A percentile compares a stretch with the other conserved stretches of the same genome.
Conservation (phyloP, 2,888 invertebrate species). For the Ceraclea dissimilis region DNA sequence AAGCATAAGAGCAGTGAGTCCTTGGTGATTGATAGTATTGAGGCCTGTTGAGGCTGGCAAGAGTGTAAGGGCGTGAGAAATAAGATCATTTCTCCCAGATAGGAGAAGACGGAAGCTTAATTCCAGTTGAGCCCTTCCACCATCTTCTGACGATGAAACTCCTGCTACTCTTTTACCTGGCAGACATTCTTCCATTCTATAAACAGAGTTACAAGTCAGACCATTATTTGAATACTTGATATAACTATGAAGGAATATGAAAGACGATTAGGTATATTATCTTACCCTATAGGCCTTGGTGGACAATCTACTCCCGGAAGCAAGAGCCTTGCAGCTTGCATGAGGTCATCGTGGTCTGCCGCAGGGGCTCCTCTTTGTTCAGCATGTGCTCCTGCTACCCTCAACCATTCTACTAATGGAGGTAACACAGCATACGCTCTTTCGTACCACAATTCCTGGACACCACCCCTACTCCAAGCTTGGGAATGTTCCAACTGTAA, state of each 20-base stretch:
- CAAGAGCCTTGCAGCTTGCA: constrained; percentile 79
- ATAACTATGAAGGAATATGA: too few species aligned
- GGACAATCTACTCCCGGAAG: constrained; percentile 88
- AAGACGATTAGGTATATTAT: too few species aligned
- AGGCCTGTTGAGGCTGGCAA: constrained; percentile 62
- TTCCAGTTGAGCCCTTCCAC: constrained; percentile 58
- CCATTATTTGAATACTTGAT: too few species aligned
- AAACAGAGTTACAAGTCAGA: neutral
- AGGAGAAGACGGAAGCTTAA: constrained; percentile 75
- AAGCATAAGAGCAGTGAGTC: constrained; percentile 77
- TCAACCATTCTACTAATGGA: constrained; percentile 84
- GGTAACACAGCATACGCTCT: constrained; percentile 83
- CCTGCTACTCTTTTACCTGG: constrained; percentile 33
- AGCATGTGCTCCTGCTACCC: constrained; percentile 76
- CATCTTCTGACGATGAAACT: constrained; percentile 48
- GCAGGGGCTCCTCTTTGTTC: constrained; percentile 70
- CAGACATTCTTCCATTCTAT: constrained; percentile 51
- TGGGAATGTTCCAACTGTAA: constrained; percentile 55
- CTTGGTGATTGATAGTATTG: constrained; percentile 71
- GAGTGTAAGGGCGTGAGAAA: constrained; percentile 68
- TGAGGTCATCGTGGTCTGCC: constrained; percentile 78
- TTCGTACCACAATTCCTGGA: constrained; percentile 75
- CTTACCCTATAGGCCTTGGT: constrained; percentile 62
- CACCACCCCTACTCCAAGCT: constrained; percentile 40
- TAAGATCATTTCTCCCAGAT: constrained; percentile 71